Percentiles rank a stretch among this genome's conserved stretches.
These are phyloP conservation scores for Meloidogyne floridensis DNA, from an alignment of 1,140 invertebrate species.

Conservation along the genomic window DNA sequence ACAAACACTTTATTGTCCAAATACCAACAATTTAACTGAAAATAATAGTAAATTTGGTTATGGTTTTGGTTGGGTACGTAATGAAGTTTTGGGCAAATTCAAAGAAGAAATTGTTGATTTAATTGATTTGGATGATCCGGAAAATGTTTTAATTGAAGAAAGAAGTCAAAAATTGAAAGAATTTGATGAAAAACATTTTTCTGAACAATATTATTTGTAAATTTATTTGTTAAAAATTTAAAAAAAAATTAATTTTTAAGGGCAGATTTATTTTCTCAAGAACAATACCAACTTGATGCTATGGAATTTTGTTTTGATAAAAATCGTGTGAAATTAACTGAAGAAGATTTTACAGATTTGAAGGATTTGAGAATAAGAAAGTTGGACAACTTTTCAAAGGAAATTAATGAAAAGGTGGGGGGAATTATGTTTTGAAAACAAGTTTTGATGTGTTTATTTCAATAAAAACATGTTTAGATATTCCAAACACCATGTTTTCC, in stretches of 20 bases:
- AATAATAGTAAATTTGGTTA: constrained; percentile 42
- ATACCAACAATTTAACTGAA: constrained; percentile 36
- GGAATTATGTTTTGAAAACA: not conserved
- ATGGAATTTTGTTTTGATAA: constrained; percentile 35
- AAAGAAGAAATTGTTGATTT: constrained; percentile 67
- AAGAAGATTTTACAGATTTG: constrained; percentile 38
- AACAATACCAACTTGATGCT: constrained; percentile 32
- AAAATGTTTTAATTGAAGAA: constrained; percentile 71
- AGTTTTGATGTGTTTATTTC: not conserved
- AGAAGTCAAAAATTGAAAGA: constrained; percentile 71
- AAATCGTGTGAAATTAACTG: constrained; percentile 29
- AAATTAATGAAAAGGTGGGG: constrained; percentile 17
- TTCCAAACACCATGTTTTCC: no score
- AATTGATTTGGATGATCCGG: constrained; percentile 73
- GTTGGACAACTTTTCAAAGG: constrained; percentile 68
- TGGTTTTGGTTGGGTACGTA: constrained; percentile 54
- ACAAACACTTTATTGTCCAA: constrained; percentile 50
- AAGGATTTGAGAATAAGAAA: constrained; percentile 39
- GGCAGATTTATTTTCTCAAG: constrained; percentile 45
- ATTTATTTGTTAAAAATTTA: not conserved
- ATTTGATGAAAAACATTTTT: constrained; percentile 75
- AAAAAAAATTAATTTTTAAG: constrained; percentile 28
- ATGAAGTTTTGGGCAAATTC: constrained; percentile 45
- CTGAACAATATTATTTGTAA: constrained; percentile 79
- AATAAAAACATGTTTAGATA: no score